Conservation (phyloP, 2,888 invertebrate genomes). For the Phanerotoma sp. region DNA sequence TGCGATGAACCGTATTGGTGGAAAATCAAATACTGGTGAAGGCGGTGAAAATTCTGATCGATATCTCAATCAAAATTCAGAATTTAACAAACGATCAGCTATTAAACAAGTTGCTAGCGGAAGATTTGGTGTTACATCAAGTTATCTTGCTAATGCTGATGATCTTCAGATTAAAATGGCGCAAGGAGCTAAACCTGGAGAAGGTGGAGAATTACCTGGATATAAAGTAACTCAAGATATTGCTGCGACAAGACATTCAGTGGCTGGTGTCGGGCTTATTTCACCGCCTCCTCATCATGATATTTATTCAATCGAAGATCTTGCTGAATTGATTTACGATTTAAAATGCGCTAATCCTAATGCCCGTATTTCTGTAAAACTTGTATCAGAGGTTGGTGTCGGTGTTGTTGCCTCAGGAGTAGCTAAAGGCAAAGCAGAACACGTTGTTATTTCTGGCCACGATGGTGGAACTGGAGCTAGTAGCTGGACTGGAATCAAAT, state of each 20-base stretch:
- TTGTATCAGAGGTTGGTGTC: conserved; percentile 98
- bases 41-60: conserved; percentile 83
- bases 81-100: conserved; percentile 84
- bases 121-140: conserved; percentile 96
- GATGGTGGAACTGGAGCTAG: conserved; percentile 99
- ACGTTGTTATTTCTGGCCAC: conserved; percentile 98
- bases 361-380: conserved; percentile 94
- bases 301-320: conserved; percentile 98
- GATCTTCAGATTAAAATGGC: conserved; percentile 99
- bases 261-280: conserved; percentile 95
- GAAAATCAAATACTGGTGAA: conserved; percentile 99
- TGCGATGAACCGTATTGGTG: conserved; percentile 97
- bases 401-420: conserved; percentile 99
- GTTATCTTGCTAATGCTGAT: conserved; percentile 96
- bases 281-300: conserved; percentile 99
- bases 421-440: conserved; percentile 98
- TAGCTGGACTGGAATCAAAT: conserved; percentile 99
- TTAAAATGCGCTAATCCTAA: conserved; percentile 95
- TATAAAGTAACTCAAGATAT: conserved; percentile 87
- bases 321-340: conserved; percentile 97
- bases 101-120: conserved; percentile 99
- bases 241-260: conserved; percentile 92
- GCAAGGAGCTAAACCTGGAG: conserved; percentile 98
- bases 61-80: conserved; percentile 68
- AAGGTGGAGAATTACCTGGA: conserved; percentile 96